A percentile compares a stretch with the other conserved stretches of the same genome.
phyloP scores from a whole-genome alignment of 2,888 invertebrate species.

The Dryococelus australis region DNA sequence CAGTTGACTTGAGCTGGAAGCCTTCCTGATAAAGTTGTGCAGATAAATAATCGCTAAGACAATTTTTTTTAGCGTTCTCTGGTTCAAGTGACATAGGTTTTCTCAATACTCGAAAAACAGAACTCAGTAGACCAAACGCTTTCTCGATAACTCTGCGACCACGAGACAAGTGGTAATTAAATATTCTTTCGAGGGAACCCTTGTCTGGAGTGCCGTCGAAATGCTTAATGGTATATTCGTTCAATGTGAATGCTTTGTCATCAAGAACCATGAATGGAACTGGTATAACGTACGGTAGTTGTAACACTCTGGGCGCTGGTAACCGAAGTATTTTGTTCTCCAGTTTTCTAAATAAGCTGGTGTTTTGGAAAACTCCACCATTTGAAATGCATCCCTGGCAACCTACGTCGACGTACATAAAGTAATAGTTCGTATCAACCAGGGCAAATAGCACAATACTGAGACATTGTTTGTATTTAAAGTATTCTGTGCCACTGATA shows the following conservation, averaged over 20 bases:
- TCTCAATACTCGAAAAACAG: slow-evolving; percentile 47
- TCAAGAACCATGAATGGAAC: slow-evolving; percentile 51
- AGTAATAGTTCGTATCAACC: slow-evolving; percentile 56
- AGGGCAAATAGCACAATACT: slow-evolving; percentile 55
- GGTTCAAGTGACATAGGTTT: slow-evolving; percentile 49
- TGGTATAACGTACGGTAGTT: slow-evolving; percentile 41
- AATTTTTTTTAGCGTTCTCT: slow-evolving; percentile 44
- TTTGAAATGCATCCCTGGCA: slow-evolving; percentile 53
- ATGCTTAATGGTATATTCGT: slow-evolving; percentile 46
- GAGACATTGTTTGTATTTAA: slow-evolving; percentile 53
- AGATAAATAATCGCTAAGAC: slow-evolving; percentile 47
- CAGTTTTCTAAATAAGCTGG: slow-evolving; percentile 49
- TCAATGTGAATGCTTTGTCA: slow-evolving; percentile 47
- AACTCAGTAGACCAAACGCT: slow-evolving; percentile 45
- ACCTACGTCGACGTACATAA: slow-evolving; percentile 54
- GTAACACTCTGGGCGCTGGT: slow-evolving; percentile 44
- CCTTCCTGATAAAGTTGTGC: slow-evolving; percentile 49
- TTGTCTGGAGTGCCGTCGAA: slow-evolving; percentile 44
- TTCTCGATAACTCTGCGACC: slow-evolving; percentile 51
- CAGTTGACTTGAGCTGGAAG: slow-evolving; percentile 23
- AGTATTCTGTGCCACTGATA: slow-evolving; percentile 51
- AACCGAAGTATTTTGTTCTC: slow-evolving; percentile 45
- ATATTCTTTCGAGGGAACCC: slow-evolving; percentile 48
- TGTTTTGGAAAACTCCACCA: slow-evolving; percentile 51
- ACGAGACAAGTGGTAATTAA: slow-evolving; percentile 51